Conservation (phyloP, 2,113 vertebrate species). For the Nerophis lumbriciformis region DNA sequence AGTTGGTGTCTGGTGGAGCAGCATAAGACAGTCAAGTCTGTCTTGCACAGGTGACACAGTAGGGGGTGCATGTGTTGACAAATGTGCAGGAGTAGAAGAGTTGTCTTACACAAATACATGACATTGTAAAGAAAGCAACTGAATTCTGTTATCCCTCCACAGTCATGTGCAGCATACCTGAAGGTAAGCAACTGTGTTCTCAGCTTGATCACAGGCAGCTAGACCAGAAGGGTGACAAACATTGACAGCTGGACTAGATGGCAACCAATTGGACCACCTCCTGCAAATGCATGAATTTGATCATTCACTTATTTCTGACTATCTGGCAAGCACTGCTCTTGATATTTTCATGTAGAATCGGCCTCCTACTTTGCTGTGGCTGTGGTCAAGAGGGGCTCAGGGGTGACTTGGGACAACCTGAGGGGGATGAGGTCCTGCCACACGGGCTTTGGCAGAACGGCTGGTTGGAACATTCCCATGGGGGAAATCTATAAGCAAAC, state of each 20-base stretch:
- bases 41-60: no score
- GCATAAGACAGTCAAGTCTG: no score
- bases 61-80: no score
- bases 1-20: no score
- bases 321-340: background rate
- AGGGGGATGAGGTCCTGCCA: slow-evolving; percentile 82
- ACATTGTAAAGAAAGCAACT: no score
- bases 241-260: no score
- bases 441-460: slow-evolving; percentile 73
- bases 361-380: slow-evolving; percentile 77
- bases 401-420: slow-evolving; percentile 74
- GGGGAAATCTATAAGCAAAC: slow-evolving; percentile 66
- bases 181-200: slow-evolving; percentile 9
- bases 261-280: no score
- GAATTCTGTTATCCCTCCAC: slow-evolving; percentile 1
- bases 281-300: no score
- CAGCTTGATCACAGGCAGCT: background rate
- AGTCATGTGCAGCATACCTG: slow-evolving; percentile 3
- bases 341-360: background rate
- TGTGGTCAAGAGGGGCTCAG: slow-evolving; percentile 71
- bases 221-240: no score
- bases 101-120: no score
- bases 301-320: no score
- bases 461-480: slow-evolving; percentile 88
- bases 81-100: no score